A percentile compares a stretch with the other conserved stretches of the same genome.
Conservation (phyloP, 1,140 invertebrate genomes). For the Listronotus bonariensis region DNA sequence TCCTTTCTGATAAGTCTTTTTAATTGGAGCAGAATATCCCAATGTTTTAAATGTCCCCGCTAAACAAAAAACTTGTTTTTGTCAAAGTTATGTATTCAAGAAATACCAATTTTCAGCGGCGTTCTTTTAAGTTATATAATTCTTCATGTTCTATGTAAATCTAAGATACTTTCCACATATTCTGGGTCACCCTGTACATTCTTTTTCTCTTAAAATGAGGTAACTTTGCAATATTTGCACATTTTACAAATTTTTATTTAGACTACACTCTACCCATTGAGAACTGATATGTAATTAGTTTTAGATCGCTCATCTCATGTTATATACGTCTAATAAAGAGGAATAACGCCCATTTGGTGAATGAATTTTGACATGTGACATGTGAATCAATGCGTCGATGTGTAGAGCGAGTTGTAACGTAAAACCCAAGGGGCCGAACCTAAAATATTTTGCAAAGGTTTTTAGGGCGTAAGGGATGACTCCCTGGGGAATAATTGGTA, state of each 20-base stretch:
- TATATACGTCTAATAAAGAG: constrained; percentile 25
- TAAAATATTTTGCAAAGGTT: constrained; percentile 26
- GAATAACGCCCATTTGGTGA: constrained; percentile 27
- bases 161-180: too few species aligned
- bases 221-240: too few species aligned
- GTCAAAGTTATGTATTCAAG: too few species aligned
- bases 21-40: too few species aligned
- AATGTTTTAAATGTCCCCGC: too few species aligned
- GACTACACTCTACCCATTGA: constrained; percentile 19
- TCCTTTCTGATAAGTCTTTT: too few species aligned
- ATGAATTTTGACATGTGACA: constrained; percentile 29
- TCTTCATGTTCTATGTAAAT: too few species aligned
- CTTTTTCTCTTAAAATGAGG: too few species aligned
- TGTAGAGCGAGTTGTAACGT: constrained; percentile 26
- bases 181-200: too few species aligned
- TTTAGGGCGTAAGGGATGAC: constrained; percentile 31
- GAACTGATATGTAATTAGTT: constrained; percentile 16
- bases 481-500: constrained; percentile 31
- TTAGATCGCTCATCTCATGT: constrained; percentile 26
- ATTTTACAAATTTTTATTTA: constrained; percentile 5
- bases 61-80: too few species aligned
- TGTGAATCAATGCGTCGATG: constrained; percentile 20
- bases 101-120: too few species aligned
- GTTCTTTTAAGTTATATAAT: too few species aligned
- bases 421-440: constrained; percentile 20